phyloP scores from a whole-genome alignment of 2,888 invertebrate genomes.

The Pachymerium ferrugineum region DNA sequence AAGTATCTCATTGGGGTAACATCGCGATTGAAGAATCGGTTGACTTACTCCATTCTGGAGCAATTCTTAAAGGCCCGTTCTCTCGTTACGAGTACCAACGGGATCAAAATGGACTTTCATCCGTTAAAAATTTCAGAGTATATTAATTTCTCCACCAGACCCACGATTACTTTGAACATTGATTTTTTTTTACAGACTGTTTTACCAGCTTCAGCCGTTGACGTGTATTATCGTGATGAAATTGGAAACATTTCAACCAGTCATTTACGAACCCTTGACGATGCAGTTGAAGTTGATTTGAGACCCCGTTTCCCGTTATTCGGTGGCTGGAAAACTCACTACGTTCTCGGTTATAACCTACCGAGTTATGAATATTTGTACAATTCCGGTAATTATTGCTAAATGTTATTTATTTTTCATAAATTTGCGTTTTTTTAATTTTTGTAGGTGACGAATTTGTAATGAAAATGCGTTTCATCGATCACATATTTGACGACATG shows the following conservation, averaged over 20 bases:
- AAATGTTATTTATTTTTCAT: neutral
- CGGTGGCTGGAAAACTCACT: constrained; percentile 98
- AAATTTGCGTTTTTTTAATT: neutral
- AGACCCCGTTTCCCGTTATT: constrained; percentile 94
- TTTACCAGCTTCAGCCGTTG: constrained; percentile 75
- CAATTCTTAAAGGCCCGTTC: constrained; percentile 79
- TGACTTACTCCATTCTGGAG: constrained; percentile 87
- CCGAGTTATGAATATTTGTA: constrained; percentile 94
- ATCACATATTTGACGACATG: constrained; percentile 96
- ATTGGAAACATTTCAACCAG: constrained; percentile 99
- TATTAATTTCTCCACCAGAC: neutral
- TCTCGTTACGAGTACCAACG: constrained; percentile 96
- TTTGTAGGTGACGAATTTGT: constrained; percentile 60
- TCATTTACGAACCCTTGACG: constrained; percentile 76
- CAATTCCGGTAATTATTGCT: constrained; percentile 55
- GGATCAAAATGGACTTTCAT: constrained; percentile 78
- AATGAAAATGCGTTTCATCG: constrained; percentile 87
- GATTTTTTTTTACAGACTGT: constrained; percentile 48
- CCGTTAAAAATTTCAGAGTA: constrained; percentile 85
- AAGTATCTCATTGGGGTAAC: constrained; percentile 99
- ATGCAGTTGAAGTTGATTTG: constrained; percentile 92
- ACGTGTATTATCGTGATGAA: constrained; percentile 95
- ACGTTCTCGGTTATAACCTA: constrained; percentile 92
- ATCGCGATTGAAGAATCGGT: constrained; percentile 94
- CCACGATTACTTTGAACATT: neutral